phyloP scores from a whole-genome alignment of 2,888 invertebrate species.

The Amblyjoppa fuscipennis region DNA sequence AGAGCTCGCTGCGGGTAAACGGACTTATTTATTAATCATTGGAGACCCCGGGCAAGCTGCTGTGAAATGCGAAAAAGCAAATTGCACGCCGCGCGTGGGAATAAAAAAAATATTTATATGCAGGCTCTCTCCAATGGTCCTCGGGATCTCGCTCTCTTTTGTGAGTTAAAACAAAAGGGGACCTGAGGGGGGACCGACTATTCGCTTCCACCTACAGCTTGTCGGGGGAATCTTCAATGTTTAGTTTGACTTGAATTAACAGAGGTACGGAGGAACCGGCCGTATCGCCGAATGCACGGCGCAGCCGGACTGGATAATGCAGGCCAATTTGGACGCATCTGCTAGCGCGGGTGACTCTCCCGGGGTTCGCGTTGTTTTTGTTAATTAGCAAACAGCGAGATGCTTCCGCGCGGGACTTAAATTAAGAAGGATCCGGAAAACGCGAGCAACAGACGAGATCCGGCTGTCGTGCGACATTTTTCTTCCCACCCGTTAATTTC shows the following conservation, averaged over 20 bases:
- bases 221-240: constrained; percentile 55
- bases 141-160: constrained; percentile 12
- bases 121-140: not conserved
- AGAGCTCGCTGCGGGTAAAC: not conserved
- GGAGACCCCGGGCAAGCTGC: not conserved
- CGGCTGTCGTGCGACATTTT: not conserved
- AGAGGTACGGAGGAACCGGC: constrained; percentile 6
- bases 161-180: constrained; percentile 27
- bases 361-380: constrained; percentile 4
- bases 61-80: constrained; percentile 5
- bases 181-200: constrained; percentile 1
- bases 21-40: not conserved
- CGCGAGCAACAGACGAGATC: not conserved
- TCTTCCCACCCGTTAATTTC: not conserved
- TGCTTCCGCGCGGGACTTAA: not conserved
- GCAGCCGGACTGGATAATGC: constrained; percentile 30
- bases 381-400: constrained; percentile 17
- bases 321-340: constrained; percentile 23
- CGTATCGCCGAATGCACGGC: constrained; percentile 15
- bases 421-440: not conserved
- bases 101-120: constrained; percentile 10
- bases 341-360: not conserved
- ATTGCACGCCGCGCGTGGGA: not conserved
- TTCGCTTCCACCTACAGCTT: not conserved
- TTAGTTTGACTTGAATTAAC: constrained; percentile 45